Percentiles rank a stretch among this genome's conserved stretches.
phyloP scores from a whole-genome alignment of 2,113 vertebrate genomes.

The Chloropsis hardwickii region DNA sequence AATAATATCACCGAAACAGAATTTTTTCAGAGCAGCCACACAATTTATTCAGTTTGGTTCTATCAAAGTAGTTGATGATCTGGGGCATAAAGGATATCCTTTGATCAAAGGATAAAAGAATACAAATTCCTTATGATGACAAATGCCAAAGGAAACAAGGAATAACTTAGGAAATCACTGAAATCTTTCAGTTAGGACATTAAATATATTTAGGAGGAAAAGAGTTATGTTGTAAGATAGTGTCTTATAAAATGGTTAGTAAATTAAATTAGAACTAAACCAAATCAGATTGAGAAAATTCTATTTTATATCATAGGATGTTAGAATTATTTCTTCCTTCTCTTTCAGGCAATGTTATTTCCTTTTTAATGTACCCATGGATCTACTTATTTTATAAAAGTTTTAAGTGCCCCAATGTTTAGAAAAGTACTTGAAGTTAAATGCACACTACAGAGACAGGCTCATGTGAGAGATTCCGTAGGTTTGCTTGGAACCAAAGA shows the following conservation, averaged over 20 bases:
- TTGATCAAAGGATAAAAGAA: background rate
- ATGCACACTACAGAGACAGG: background rate
- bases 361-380: constrained; percentile 14
- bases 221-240: constrained; percentile 6
- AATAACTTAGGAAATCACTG: constrained; percentile 32
- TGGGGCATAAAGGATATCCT: background rate
- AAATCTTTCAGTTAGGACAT: constrained; percentile 23
- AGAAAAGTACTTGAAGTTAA: background rate
- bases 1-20: background rate
- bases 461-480: background rate
- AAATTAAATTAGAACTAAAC: constrained; percentile 43
- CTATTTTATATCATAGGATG: constrained; percentile 38
- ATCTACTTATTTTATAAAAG: background rate
- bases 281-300: constrained; percentile 48
- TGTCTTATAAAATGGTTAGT: constrained; percentile 9
- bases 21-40: background rate
- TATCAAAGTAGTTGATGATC: background rate
- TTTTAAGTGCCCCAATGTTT: background rate
- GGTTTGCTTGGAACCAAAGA: background rate
- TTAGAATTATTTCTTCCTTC: constrained; percentile 37
- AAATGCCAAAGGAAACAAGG: constrained; percentile 37
- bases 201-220: constrained; percentile 29
- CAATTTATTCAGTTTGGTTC: background rate
- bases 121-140: background rate
- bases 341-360: constrained; percentile 31